Base-by-base conservation (phyloP, 2,113 vertebrate genomes). In the Sclerurus mexicanus region DNA sequence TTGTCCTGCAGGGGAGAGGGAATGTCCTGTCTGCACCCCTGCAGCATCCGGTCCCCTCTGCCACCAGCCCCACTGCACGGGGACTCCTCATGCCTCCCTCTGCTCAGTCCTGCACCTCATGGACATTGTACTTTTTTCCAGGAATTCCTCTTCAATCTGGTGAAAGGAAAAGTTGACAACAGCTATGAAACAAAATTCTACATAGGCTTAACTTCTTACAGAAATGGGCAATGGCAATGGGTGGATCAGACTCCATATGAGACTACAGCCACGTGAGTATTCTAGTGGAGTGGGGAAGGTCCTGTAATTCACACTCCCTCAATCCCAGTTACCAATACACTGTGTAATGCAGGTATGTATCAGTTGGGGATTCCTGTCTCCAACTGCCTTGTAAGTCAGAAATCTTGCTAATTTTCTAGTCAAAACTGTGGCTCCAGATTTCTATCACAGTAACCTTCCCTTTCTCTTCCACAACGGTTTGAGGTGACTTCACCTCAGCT, bases 161-260 rank as follows among this genome's bases (percentile, higher is more conserved):
- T 4, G 0, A 94, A 86, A 92, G 55, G 55, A 58, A 21, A n/a
- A 31, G 14, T 35, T 58, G 40, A 59, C 35, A 44, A 39, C 0
- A 1, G 7, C 22, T 94, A 90, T 40, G 96, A 96, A 94, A 95
- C 83, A 37, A 96, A 96, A 37, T 96, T 28, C 93, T 96, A 95
- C 68, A 94, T 95, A 64, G 95, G 95, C 44, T 73, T 94, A 69
- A 7, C 24, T 52, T 46, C 89, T 62, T 40, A 59, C 3, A 2
- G 22, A 53, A 83, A 4, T 2, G 46, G 91, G 40, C 67, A 86
- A 24, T 96, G 95, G 95, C 91, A 80, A 25, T 95, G 93, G 96
- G 95, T 95, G 64, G 95, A 96, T 74, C 42, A 50, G 28, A 94
- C 91, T 58, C 80, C 89, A 2, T 96, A 96, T 10, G 39, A 50